These are phyloP conservation scores for Teleogryllus occipitalis DNA, from an alignment of 1,140 invertebrate genomes.

Conservation along the genomic window DNA sequence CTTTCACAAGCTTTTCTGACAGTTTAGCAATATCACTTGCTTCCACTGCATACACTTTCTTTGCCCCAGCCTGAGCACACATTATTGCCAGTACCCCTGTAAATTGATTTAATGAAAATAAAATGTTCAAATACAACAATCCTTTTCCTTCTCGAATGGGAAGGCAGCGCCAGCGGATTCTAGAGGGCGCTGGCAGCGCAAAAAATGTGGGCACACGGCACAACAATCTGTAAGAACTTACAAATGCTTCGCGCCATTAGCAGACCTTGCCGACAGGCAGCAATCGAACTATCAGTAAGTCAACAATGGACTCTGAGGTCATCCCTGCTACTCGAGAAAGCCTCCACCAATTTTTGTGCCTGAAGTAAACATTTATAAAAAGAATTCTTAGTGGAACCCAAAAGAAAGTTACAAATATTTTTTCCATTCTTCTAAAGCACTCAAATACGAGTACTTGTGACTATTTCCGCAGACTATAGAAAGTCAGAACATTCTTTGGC, in stretches of 20 bases:
- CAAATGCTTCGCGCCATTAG: neutral
- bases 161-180: no score
- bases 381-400: no score
- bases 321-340: no score
- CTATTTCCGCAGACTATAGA: no score
- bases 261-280: neutral
- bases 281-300: no score
- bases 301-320: no score
- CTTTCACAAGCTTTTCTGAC: constrained; percentile 67
- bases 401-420: no score
- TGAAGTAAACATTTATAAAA: no score
- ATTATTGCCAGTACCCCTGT: constrained; percentile 91
- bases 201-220: constrained; percentile 11
- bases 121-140: constrained; percentile 9
- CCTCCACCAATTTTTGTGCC: no score
- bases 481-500: no score
- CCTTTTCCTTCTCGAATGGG: neutral
- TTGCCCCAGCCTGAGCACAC: constrained; percentile 85
- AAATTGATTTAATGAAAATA: constrained; percentile 19
- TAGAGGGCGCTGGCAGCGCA: neutral
- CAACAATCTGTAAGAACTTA: neutral
- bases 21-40: constrained; percentile 77
- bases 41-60: constrained; percentile 85
- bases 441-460: no score
- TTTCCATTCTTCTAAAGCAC: no score